phyloP scores from a whole-genome alignment of 2,888 invertebrate genomes.

The Octodonta nipae region DNA sequence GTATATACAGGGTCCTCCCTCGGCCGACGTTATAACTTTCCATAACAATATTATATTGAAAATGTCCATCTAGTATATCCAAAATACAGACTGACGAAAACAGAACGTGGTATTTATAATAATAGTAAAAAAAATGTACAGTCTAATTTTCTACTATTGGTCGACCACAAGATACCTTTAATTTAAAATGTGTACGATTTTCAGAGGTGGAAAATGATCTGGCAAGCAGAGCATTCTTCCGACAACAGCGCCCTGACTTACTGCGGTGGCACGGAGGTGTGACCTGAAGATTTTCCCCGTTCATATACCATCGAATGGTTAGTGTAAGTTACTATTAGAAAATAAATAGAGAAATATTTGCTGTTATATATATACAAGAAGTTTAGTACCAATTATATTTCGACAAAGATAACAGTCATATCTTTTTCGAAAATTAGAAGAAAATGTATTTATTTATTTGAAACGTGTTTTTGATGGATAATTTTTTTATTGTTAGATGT shows the following conservation, averaged over 20 bases:
- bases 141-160: no score
- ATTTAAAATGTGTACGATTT: conserved; percentile 15
- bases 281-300: conserved; percentile 32
- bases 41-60: no score
- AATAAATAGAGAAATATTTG: conserved; percentile 2
- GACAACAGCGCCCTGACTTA: conserved; percentile 36
- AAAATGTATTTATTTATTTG: neutral
- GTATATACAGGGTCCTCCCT: no score
- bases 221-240: conserved; percentile 36
- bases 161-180: neutral
- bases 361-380: neutral
- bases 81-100: no score
- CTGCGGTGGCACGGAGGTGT: conserved; percentile 40
- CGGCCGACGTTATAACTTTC: no score
- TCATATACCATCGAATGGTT: conserved; percentile 35
- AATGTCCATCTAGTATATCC: no score
- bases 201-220: conserved; percentile 39
- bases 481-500: conserved; percentile 15
- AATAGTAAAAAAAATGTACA: no score
- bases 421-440: neutral
- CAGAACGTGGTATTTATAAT: no score
- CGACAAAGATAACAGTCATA: neutral
- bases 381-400: no score
- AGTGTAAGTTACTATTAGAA: conserved; percentile 19
- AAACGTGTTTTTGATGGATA: neutral